Evolutionary conservation across 2,888 invertebrate genomes (phyloP).

Genomic region (Colletes collaris): DNA sequence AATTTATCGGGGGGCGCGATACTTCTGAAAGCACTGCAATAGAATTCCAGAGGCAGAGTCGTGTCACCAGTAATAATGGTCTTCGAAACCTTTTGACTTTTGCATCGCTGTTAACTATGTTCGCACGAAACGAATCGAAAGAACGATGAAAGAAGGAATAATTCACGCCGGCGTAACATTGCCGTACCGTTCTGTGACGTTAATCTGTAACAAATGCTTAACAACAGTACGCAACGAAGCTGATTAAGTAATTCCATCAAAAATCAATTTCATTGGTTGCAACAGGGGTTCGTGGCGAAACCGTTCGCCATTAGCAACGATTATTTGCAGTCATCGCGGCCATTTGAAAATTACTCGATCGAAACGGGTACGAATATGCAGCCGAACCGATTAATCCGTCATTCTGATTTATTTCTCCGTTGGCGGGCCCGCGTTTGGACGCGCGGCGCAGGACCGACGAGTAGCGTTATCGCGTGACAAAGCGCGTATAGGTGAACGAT

Average conservation of each 20-base stretch:
- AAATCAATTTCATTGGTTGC: conserved; percentile 21
- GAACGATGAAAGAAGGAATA: too few species aligned
- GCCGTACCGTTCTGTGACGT: too few species aligned
- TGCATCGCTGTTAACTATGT: too few species aligned
- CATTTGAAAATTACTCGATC: conserved; percentile 47
- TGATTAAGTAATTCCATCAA: conserved; percentile 32
- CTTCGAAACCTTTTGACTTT: too few species aligned
- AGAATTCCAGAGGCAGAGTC: too few species aligned
- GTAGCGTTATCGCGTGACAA: conserved; percentile 73
- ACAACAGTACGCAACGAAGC: neutral
- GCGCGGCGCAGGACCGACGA: conserved; percentile 28
- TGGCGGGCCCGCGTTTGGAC: conserved; percentile 29
- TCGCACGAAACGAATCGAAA: too few species aligned
- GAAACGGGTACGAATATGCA: conserved; percentile 44
- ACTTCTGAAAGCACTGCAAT: too few species aligned
- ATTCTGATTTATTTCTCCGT: conserved; percentile 54
- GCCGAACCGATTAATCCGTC: conserved; percentile 56
- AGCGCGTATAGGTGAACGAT: conserved; percentile 71
- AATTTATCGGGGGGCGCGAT: too few species aligned
- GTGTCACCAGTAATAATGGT: too few species aligned
- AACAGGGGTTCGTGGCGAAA: neutral
- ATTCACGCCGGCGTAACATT: too few species aligned
- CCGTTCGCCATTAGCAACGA: conserved; percentile 64
- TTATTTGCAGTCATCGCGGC: conserved; percentile 47
- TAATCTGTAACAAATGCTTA: neutral